Percentiles rank a stretch among this genome's conserved stretches.
These are phyloP conservation scores for Hydrophis major DNA, from an alignment of 2,797 vertebrate genomes.

Conservation along the genomic window DNA sequence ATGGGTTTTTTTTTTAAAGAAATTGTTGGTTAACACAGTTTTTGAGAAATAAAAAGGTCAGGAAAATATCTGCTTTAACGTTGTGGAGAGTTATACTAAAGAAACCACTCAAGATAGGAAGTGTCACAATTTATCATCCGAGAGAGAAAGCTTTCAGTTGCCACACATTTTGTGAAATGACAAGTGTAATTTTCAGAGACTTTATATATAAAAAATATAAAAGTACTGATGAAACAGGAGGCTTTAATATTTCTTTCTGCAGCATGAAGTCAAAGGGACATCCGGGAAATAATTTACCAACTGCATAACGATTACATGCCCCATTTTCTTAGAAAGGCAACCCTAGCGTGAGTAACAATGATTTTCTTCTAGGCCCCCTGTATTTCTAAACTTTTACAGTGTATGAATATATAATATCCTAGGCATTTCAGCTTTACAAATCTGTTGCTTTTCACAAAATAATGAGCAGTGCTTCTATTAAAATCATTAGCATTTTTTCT, in stretches of 20 bases:
- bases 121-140: background rate
- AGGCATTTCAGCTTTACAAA: constrained; percentile 6
- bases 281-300: background rate
- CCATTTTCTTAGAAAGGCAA: background rate
- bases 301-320: background rate
- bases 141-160: background rate
- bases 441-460: constrained; percentile 7
- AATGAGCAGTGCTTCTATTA: background rate
- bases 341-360: background rate
- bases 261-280: background rate
- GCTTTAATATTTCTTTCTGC: background rate
- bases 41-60: background rate
- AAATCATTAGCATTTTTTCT: constrained; percentile 1
- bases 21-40: background rate
- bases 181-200: background rate
- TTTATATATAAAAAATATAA: background rate
- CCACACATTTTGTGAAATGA: background rate
- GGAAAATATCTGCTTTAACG: background rate
- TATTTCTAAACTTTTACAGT: background rate
- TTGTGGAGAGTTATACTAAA: background rate
- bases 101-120: background rate
- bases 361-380: background rate
- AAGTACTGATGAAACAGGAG: background rate
- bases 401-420: background rate
- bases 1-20: background rate